These are phyloP conservation scores for Drosophila watanabei DNA, from an alignment of 1,140 invertebrate genomes.

Conservation along the genomic window DNA sequence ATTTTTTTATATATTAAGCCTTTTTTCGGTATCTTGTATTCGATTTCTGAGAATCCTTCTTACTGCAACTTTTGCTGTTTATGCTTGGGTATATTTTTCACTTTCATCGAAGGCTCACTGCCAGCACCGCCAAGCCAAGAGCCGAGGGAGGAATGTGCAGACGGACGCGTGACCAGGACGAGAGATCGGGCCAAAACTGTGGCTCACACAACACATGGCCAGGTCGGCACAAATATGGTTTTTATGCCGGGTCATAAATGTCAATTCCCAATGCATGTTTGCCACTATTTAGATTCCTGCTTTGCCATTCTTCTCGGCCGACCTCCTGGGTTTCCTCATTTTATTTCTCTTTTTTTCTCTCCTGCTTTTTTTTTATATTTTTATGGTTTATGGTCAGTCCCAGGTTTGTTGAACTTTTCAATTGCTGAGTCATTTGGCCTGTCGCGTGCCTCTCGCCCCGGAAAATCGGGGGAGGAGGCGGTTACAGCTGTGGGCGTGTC, in stretches of 20 bases:
- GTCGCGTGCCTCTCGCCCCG: conserved; percentile 36
- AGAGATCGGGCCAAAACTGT: conserved; percentile 34
- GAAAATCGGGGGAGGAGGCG: conserved; percentile 30
- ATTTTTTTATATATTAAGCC: too few relatives aligned
- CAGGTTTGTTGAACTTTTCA: conserved; percentile 71
- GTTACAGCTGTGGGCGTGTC: conserved; percentile 44
- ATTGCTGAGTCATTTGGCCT: conserved; percentile 69
- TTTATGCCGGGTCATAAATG: conserved; percentile 65
- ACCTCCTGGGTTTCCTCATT: conserved; percentile 14
- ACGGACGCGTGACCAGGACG: conserved; percentile 40
- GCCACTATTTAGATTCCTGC: conserved; percentile 60
- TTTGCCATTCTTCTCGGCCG: conserved; percentile 29
- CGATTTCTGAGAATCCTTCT: not conserved
- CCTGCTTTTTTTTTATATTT: conserved; percentile 21
- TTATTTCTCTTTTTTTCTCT: not conserved
- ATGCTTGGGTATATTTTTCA: conserved; percentile 51
- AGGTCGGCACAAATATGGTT: conserved; percentile 50
- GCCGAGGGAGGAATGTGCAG: conserved; percentile 19
- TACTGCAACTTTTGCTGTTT: not conserved
- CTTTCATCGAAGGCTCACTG: conserved; percentile 33
- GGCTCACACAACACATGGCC: conserved; percentile 33
- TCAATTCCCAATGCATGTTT: conserved; percentile 76
- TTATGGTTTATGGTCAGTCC: conserved; percentile 64
- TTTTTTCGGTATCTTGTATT: not conserved
- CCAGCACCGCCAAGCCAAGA: not conserved